A percentile compares a stretch with the other conserved stretches of the same genome.
Evolutionary conservation across 2,888 invertebrate genomes (phyloP).

Genomic region (Leuctra nigra): DNA sequence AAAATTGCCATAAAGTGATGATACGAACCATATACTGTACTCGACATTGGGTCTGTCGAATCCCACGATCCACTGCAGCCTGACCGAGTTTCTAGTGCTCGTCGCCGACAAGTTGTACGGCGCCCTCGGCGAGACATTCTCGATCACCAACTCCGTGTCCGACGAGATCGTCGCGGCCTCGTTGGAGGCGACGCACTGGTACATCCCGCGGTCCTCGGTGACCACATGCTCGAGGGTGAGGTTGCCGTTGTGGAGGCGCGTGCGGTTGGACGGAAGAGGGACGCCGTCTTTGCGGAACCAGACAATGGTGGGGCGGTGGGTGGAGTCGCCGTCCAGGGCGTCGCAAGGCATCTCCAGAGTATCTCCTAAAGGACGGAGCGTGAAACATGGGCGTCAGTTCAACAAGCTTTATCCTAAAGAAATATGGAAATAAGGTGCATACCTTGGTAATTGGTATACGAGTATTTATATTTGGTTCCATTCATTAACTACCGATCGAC

Average conservation of each 20-base stretch:
- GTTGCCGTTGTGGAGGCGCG: constrained; percentile 64
- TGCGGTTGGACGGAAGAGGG: constrained; percentile 60
- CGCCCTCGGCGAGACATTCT: constrained; percentile 84
- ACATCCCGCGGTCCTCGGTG: constrained; percentile 73
- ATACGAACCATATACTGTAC: constrained; percentile 83
- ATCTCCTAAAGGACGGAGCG: constrained; percentile 41
- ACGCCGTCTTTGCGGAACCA: constrained; percentile 74
- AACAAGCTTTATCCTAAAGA: too few relatives aligned
- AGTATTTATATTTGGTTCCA: too few relatives aligned
- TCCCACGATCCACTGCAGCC: constrained; percentile 77
- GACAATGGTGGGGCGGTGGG: constrained; percentile 55
- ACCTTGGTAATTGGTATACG: too few relatives aligned
- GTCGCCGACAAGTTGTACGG: constrained; percentile 80
- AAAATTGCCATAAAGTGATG: too few relatives aligned
- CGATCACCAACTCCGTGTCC: constrained; percentile 73
- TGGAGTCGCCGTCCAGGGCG: constrained; percentile 60
- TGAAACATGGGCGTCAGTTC: neutral
- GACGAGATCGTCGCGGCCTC: constrained; percentile 78
- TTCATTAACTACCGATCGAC: too few relatives aligned
- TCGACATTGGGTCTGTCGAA: constrained; percentile 69
- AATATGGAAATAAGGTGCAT: too few relatives aligned
- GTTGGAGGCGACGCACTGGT: constrained; percentile 73
- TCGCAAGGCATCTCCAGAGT: constrained; percentile 77
- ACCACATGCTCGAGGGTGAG: constrained; percentile 74
- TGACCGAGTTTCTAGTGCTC: constrained; percentile 62